Evolutionary conservation across 2,797 vertebrate genomes (phyloP), one percentile per base, ranked within the genome.

Genomic region (Enoplosus armatus): DNA sequence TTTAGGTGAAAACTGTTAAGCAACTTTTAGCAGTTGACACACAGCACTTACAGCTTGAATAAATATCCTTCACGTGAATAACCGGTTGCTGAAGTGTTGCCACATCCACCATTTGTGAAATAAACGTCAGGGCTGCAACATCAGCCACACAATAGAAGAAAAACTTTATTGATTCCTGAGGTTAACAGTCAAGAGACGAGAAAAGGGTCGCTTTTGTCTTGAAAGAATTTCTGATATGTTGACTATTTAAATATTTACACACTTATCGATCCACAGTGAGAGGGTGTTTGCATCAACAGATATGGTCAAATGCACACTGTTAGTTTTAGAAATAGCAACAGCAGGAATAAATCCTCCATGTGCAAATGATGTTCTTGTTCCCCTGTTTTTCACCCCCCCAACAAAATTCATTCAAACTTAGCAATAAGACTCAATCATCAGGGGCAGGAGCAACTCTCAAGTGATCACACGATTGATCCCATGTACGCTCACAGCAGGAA

Each of bases 61-160:
- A 26, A 61, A 74, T 15, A 33, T 18, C 31, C 20, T 50, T 47
- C 24, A 39, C 22, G 8, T 65, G 24, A 58, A 29, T 51, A 39
- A 54, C 48, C 27, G 41, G 15, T 15, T 16, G 24, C 6, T n/a
- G 31, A n/a, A 39, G n/a, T 31, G 64, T 69, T 56, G 37, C 77
- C 29, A 56, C 71, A 77, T 61, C 15, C 16, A 35, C 24, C 5
- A 8, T 50, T 63, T 39, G 51, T 56, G 43, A 75, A 80, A 73
- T n/a, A 62, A 66, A 74, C 2, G 10, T 29, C 62, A 50, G n/a
- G 22, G 15, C 15, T 54, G 20, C 29, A 37, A 77, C 12, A 63
- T 39, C 51, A 43, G 24, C 29, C 18, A 35, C 24, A 68, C 26
- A 83, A 82, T 1, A 53, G 14, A 59, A 51, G 26, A 71, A 24